Conservation (phyloP, 2,113 vertebrate genomes). For the Tonatia bakeri region DNA sequence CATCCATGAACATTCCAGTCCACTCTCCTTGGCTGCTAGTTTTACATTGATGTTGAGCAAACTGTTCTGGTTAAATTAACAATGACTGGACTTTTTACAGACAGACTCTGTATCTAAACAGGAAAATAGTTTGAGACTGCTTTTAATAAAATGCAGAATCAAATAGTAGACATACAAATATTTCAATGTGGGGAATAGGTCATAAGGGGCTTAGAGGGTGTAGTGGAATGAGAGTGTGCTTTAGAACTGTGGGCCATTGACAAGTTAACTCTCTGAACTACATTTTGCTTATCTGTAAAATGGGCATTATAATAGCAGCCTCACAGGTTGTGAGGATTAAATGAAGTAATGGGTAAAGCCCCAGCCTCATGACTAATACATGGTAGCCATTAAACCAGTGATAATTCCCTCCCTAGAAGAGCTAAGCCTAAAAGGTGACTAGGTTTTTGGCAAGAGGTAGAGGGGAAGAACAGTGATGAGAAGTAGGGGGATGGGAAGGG, state of each 20-base stretch:
- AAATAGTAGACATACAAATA: neutral
- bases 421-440: neutral
- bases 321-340: slow-evolving; percentile 5
- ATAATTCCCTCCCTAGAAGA: neutral
- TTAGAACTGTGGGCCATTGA: neutral
- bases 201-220: neutral
- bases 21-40: too few relatives aligned
- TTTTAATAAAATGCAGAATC: slow-evolving; percentile 31
- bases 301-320: neutral
- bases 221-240: neutral
- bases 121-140: neutral
- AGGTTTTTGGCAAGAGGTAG: neutral
- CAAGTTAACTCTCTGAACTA: neutral
- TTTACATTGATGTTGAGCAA: too few relatives aligned
- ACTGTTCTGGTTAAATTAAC: too few relatives aligned
- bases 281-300: slow-evolving; percentile 40
- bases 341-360: neutral
- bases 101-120: neutral
- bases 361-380: neutral
- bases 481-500: neutral
- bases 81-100: too few relatives aligned
- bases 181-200: neutral
- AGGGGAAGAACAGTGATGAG: neutral
- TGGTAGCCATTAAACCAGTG: neutral
- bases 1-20: too few relatives aligned